A percentile compares a stretch with the other conserved stretches of the same genome.
These are phyloP conservation scores for Eulemur macaco DNA, from an alignment of 2,113 vertebrate genomes.

Conservation along the genomic window DNA sequence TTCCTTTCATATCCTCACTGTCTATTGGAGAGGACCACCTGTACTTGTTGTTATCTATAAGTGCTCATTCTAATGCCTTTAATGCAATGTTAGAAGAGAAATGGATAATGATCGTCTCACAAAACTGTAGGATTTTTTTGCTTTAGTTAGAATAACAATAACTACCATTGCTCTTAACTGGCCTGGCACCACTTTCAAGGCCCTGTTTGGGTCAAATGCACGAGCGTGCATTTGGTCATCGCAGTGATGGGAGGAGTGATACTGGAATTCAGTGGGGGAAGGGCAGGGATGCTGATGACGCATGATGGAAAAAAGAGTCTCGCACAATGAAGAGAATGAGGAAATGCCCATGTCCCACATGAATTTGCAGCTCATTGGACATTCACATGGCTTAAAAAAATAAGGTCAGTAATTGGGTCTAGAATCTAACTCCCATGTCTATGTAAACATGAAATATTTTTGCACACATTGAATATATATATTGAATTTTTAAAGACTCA, in stretches of 20 bases:
- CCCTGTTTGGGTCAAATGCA: neutral
- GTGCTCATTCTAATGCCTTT: neutral
- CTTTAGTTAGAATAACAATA: no score
- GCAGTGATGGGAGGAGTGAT: neutral
- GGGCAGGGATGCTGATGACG: no score
- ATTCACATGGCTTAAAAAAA: neutral
- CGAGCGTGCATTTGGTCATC: neutral
- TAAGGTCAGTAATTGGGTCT: neutral
- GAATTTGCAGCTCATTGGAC: neutral
- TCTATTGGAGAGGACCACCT: neutral
- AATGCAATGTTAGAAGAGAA: neutral
- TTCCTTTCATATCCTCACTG: neutral
- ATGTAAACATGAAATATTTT: neutral
- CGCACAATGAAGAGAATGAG: neutral
- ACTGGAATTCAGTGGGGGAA: no score
- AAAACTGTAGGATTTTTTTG: neutral
- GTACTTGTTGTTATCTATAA: neutral
- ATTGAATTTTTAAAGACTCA: neutral
- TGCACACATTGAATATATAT: neutral
- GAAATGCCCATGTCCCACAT: neutral
- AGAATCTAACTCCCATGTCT: neutral
- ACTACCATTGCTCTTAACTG: neutral
- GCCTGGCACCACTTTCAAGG: no score
- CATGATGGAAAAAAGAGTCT: neutral
- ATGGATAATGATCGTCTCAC: neutral